These are phyloP conservation scores for Mycetomoellerius zeteki DNA, from an alignment of 1,140 invertebrate genomes.

Conservation along the genomic window DNA sequence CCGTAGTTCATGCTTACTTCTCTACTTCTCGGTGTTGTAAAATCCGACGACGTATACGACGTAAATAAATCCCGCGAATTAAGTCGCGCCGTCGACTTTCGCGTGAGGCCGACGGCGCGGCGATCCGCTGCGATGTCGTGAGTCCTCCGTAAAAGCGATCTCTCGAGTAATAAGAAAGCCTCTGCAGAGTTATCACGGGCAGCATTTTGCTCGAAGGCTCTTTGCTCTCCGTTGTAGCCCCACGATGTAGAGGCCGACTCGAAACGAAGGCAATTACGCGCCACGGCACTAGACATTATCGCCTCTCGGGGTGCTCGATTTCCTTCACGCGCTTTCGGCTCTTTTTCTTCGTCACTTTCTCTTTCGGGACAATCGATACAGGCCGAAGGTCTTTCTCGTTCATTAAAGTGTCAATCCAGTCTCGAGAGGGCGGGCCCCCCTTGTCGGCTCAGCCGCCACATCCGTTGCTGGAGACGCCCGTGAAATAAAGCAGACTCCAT, in stretches of 20 bases:
- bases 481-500: slow-evolving; percentile 75
- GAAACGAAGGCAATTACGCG: slow-evolving; percentile 81
- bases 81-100: slow-evolving; percentile 48
- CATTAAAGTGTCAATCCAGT: slow-evolving; percentile 84
- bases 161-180: slow-evolving; percentile 68
- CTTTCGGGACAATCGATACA: slow-evolving; percentile 82
- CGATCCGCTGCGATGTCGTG: slow-evolving; percentile 27
- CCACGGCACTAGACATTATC: slow-evolving; percentile 79
- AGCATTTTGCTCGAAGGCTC: slow-evolving; percentile 65
- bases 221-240: slow-evolving; percentile 63
- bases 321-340: slow-evolving; percentile 63
- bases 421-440: slow-evolving; percentile 71
- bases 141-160: slow-evolving; percentile 46
- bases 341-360: slow-evolving; percentile 74
- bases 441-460: slow-evolving; percentile 45
- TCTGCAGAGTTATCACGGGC: slow-evolving; percentile 56
- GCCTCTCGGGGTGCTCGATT: slow-evolving; percentile 74
- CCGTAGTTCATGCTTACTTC: slow-evolving; percentile 64
- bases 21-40: slow-evolving; percentile 51
- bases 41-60: slow-evolving; percentile 58
- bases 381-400: slow-evolving; percentile 78
- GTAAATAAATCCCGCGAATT: slow-evolving; percentile 61
- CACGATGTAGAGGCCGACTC: slow-evolving; percentile 68
- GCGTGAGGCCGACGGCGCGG: slow-evolving; percentile 1
- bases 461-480: slow-evolving; percentile 62